These are phyloP conservation scores for Myrmecophaga tridactyla DNA, from an alignment of 2,113 vertebrate genomes.

Conservation along the genomic window DNA sequence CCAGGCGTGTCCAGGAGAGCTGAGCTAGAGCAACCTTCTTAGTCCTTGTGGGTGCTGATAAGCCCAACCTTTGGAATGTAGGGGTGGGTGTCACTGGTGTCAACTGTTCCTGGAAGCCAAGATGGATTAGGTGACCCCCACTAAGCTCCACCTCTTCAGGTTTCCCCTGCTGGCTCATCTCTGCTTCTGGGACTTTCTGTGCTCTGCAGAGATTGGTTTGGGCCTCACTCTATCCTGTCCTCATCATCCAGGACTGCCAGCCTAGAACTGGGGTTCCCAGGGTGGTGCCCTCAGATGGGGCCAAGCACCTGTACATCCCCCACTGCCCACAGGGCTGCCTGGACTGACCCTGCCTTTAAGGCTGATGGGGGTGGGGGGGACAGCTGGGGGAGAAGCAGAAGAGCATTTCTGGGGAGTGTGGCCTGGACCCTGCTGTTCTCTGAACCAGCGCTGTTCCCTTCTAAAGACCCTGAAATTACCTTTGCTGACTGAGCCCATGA, in stretches of 20 bases:
- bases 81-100: not conserved
- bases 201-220: not conserved
- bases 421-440: not conserved
- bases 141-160: not conserved
- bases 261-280: not conserved
- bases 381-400: not conserved
- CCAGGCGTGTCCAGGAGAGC: not conserved
- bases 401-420: fast-evolving
- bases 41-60: no score
- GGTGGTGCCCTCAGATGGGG: not conserved
- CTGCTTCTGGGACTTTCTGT: not conserved
- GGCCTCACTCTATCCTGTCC: not conserved
- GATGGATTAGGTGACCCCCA: not conserved
- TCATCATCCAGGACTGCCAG: not conserved
- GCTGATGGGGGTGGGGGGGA: not conserved
- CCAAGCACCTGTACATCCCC: not conserved
- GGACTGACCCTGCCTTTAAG: not conserved
- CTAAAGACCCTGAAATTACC: not conserved
- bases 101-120: not conserved
- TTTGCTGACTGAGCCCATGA: not conserved
- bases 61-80: not conserved
- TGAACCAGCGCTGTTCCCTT: no score
- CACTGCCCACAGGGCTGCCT: not conserved
- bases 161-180: not conserved
- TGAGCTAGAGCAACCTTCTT: not conserved